Base-by-base conservation (phyloP, 2,797 vertebrate species). In the Enteromius thamalakanensis region DNA sequence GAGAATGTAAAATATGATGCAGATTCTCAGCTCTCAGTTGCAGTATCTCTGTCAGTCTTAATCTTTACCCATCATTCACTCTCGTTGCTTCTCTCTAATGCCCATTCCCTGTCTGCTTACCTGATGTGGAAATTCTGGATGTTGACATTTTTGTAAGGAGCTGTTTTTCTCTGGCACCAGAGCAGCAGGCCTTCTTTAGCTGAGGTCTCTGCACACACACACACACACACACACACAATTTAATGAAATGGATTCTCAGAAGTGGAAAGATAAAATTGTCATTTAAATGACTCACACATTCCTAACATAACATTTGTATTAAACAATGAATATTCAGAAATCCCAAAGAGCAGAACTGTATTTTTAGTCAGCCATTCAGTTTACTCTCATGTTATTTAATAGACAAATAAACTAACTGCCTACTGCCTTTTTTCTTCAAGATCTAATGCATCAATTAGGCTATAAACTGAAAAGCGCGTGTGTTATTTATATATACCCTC, bases 71-170 rank as follows among this genome's bases (percentile, higher is more conserved):
- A 71, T 68, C 34, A 47, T 34, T 74, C 34, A 67, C 26, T 37
- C 9, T 45, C 42, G 11, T 12, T 67, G 29, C n/a, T 77, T 69
- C 17, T 29, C 58, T 2, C 74, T 85, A 62, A 76, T 34, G 76
- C 77, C 76, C 71, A 64, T 76, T 88, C 85, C 87, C 86, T 91
- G 85, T 88, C 71, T 71, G 26, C 85, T 87, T 85, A 99, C 98
- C 98, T 99, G 93, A 99, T 99, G 90, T 99, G 98, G 93, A 99
- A 99, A 94, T 99, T 99, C 87, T 99, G 98, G 91, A 99, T 99
- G 94, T 99, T 99, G 90, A 99, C 98, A 4, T 99, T 99, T 94
- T 99, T 99, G 93, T 99, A 99, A 4, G 98, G 98, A 1, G 98
- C 98, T 0, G 98, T 99, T 94, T 99, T 99, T 89, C 98, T 96